A percentile compares a stretch with the other conserved stretches of the same genome.
Evolutionary conservation across 2,113 vertebrate genomes (phyloP).

Genomic region (Xiphophorus hellerii): DNA sequence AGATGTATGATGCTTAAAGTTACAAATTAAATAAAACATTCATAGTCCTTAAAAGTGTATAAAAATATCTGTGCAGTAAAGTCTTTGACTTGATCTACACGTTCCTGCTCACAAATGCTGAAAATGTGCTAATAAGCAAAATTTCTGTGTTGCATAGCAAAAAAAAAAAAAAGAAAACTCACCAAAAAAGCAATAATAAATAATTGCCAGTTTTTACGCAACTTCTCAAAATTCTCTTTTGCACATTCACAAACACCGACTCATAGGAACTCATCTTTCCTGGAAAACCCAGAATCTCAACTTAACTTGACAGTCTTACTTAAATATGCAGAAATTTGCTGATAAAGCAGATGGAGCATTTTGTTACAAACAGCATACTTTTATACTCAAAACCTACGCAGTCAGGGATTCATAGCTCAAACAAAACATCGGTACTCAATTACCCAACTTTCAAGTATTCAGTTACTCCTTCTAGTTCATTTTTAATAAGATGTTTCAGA

Average conservation of each 20-base stretch:
- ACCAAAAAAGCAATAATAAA: neutral
- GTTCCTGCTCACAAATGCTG: neutral
- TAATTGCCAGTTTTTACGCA: neutral
- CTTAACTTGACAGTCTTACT: neutral
- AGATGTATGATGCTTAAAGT: no score
- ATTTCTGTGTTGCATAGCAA: neutral
- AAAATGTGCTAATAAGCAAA: neutral
- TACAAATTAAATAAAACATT: no score
- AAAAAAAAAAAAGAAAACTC: neutral
- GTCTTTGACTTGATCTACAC: neutral
- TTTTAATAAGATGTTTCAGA: slow-evolving; percentile 23
- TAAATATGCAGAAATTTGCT: slow-evolving; percentile 27
- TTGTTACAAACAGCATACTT: slow-evolving; percentile 46
- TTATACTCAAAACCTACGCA: slow-evolving; percentile 20
- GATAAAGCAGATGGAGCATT: slow-evolving; percentile 41
- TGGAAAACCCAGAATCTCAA: slow-evolving; percentile 1
- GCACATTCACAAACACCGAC: neutral
- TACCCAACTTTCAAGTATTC: slow-evolving; percentile 37
- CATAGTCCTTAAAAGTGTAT: neutral
- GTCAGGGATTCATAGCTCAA: slow-evolving; percentile 21
- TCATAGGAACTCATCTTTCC: neutral
- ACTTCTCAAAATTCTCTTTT: no score
- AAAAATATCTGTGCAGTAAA: no score
- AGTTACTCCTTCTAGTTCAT: neutral
- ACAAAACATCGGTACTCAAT: slow-evolving; percentile 56